phyloP scores from a whole-genome alignment of 2,797 vertebrate species.

The Hyperoplus lanceolatus region DNA sequence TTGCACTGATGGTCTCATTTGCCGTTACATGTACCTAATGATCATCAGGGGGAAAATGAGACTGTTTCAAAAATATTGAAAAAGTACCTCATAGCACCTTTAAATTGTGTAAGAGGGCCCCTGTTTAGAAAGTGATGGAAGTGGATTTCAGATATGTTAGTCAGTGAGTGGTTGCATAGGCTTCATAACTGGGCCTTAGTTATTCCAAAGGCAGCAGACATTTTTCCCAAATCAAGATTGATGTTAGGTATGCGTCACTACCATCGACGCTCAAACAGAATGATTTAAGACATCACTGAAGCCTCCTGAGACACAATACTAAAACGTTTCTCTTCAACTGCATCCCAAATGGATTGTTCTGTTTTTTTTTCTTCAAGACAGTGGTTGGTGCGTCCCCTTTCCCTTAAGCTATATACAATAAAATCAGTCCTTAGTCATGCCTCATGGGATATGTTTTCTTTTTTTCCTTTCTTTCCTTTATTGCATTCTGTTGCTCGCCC shows the following conservation, averaged over 20 bases:
- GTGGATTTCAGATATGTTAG: conserved; percentile 61
- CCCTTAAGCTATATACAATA: conserved; percentile 29
- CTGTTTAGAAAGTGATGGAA: conserved; percentile 59
- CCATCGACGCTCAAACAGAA: conserved; percentile 54
- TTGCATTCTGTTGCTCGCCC: conserved; percentile 11
- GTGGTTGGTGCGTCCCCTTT: conserved; percentile 23
- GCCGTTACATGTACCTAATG: too few relatives aligned
- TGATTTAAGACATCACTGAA: conserved; percentile 34
- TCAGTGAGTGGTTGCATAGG: conserved; percentile 71
- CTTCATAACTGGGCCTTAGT: conserved; percentile 74
- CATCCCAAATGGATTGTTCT: conserved; percentile 4
- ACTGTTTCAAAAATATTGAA: too few relatives aligned
- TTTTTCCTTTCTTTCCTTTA: background rate
- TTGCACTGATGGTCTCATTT: too few relatives aligned
- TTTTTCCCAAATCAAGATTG: conserved; percentile 76
- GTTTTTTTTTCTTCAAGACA: conserved; percentile 6
- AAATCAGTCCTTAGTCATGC: conserved; percentile 41
- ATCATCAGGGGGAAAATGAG: too few relatives aligned
- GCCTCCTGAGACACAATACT: conserved; percentile 22
- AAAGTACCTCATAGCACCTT: too few relatives aligned
- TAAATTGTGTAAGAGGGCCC: conserved; percentile 70
- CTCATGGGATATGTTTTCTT: conserved; percentile 20
- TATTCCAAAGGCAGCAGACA: conserved; percentile 70
- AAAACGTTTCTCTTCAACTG: conserved; percentile 6
- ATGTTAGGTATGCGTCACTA: conserved; percentile 66